Percentiles rank a stretch among this genome's conserved stretches.
phyloP scores from a whole-genome alignment of 2,888 invertebrate genomes.

The Conops quadrifasciatus region DNA sequence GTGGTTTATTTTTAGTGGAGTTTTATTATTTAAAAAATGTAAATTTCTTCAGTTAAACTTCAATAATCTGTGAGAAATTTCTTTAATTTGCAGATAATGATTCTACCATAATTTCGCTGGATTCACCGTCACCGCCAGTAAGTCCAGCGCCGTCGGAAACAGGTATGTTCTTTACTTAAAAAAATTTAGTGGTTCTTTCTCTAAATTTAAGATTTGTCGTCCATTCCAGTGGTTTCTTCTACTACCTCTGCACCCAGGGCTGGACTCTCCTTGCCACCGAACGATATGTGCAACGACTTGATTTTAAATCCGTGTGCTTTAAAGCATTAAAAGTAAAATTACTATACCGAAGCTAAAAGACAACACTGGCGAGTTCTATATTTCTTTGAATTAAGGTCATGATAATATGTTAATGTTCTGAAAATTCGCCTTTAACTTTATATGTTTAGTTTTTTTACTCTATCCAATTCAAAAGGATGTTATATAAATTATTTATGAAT shows the following conservation, averaged over 20 bases:
- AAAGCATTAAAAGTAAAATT: constrained; percentile 20
- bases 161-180: constrained; percentile 41
- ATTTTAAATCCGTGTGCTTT: constrained; percentile 40
- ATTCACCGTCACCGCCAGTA: constrained; percentile 57
- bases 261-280: constrained; percentile 32
- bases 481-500: too few relatives aligned
- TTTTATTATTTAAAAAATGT: too few relatives aligned
- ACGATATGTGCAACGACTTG: constrained; percentile 31
- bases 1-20: too few relatives aligned
- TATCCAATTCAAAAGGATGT: too few relatives aligned
- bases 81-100: constrained; percentile 46
- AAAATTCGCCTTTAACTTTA: too few relatives aligned
- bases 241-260: constrained; percentile 31
- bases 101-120: constrained; percentile 53
- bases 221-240: constrained; percentile 41
- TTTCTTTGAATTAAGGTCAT: too few relatives aligned
- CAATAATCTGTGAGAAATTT: not conserved
- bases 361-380: too few relatives aligned
- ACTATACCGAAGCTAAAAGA: not conserved
- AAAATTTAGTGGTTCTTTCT: not conserved
- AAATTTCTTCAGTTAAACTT: too few relatives aligned
- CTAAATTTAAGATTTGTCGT: constrained; percentile 6
- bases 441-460: too few relatives aligned
- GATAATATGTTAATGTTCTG: too few relatives aligned
- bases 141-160: constrained; percentile 48